These are phyloP conservation scores for Zaprionus ornatus DNA, from an alignment of 1,140 invertebrate genomes.

Conservation along the genomic window DNA sequence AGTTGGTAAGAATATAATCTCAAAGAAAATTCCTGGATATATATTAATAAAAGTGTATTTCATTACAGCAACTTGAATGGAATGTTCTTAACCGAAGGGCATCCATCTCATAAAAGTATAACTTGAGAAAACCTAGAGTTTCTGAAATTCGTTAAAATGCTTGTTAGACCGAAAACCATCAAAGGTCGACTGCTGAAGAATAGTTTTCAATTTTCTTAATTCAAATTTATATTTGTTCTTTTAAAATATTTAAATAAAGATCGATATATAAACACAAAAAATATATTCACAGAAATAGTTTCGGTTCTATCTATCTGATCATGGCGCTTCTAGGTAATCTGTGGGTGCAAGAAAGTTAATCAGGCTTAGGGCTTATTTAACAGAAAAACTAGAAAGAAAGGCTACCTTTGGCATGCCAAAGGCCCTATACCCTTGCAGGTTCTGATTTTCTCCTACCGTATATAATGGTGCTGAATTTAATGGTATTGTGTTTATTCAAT, in stretches of 20 bases:
- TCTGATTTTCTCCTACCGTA: too few species aligned
- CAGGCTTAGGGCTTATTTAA: neutral
- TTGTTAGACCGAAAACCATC: neutral
- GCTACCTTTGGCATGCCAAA: too few species aligned
- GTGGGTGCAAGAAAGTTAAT: conserved; percentile 42
- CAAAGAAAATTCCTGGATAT: too few species aligned
- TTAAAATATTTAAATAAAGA: too few species aligned
- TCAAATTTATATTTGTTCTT: too few species aligned
- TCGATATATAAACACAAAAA: too few species aligned
- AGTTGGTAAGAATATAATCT: neutral
- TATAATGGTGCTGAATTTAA: too few species aligned
- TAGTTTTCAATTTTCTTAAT: neutral
- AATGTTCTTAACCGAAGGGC: neutral
- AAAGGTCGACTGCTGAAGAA: too few species aligned
- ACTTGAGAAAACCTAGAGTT: neutral
- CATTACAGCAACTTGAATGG: neutral
- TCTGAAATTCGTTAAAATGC: neutral
- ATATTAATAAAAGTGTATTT: neutral
- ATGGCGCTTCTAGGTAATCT: conserved; percentile 76
- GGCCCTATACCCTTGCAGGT: too few species aligned
- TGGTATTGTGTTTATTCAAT: too few species aligned
- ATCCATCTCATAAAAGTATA: neutral
- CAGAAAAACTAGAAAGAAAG: too few species aligned
- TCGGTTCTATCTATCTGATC: conserved; percentile 78
- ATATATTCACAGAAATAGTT: too few species aligned